Base-by-base conservation (phyloP, 2,888 invertebrate species). In the Alcis repandata region DNA sequence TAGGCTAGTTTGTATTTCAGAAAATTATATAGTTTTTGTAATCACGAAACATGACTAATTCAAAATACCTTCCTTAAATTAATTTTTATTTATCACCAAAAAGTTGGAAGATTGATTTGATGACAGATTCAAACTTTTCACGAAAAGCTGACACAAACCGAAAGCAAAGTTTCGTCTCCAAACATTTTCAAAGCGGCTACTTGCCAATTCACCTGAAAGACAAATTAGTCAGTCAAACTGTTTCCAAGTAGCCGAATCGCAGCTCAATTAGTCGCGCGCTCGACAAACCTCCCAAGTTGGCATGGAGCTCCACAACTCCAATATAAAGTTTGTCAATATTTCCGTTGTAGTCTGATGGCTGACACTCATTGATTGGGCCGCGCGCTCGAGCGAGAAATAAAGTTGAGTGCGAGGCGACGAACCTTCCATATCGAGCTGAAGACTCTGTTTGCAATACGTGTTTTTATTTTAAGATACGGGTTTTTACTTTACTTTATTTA, bases 291-390 rank as follows among this genome's bases (percentile, higher is more conserved):
- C 67, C 74, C 69, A 66, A 66, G 74, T 78, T 76, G 67, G 73
- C 72, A 72, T 70, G 74, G 80, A 80, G 80, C 76, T 79, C 70
- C 76, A 76, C 77, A 81, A 84, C 77, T 84, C 80, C 84, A 86
- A 88, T 88, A 89, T 80, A 88, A 89, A 90, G 85, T 89, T 90
- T 88, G 87, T 89, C 89, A 88, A 89, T 89, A 89, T 88, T 89
- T 88, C 82, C 86, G 84, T 83, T 75, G 77, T 78, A 77, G 69
- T 79, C 79, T 82, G 85, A 85, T 83, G 79, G 73, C 74, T 82
- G 83, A 83, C 85, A 80, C 84, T 84, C 87, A 84, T 87, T 90
- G 90, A 90, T 90, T 89, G 87, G 86, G 78, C 80, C 75, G 82
- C 63, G 72, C 84, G 79, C 70, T 86, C 84, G 77, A 69, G 85